phyloP scores from a whole-genome alignment of 2,797 vertebrate species.

The Siniperca undulata region DNA sequence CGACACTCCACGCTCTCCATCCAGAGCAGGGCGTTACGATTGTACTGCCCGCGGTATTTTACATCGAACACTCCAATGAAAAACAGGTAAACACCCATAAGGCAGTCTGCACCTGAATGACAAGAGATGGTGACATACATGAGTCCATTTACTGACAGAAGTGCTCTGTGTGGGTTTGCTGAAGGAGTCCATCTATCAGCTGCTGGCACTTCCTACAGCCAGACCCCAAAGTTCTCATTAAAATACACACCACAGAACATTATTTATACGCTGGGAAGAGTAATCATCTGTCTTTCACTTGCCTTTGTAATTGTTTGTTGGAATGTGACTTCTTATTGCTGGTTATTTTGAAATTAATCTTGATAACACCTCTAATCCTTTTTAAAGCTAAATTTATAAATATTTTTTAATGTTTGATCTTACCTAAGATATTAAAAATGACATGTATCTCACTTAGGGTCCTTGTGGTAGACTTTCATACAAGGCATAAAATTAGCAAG shows the following conservation, averaged over 20 bases:
- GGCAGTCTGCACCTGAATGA: constrained; percentile 86
- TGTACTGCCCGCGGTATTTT: constrained; percentile 87
- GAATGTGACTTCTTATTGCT: not conserved
- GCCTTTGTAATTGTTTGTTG: not conserved
- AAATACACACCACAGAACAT: not conserved
- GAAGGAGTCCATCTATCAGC: constrained; percentile 3
- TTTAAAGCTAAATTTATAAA: not conserved
- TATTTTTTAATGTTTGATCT: not conserved
- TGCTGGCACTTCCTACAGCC: constrained; percentile 7
- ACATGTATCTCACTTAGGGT: not conserved
- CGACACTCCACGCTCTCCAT: constrained; percentile 87
- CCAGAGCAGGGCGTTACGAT: constrained; percentile 88
- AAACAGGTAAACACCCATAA: constrained; percentile 90
- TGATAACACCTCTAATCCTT: not conserved
- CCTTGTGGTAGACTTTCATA: not conserved
- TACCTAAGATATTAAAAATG: not conserved
- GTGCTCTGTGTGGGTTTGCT: not conserved
- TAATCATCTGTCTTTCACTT: constrained; percentile 1
- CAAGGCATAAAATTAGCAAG: not conserved
- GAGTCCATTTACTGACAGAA: constrained; percentile 12
- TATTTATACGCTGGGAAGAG: not conserved
- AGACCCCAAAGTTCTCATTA: not conserved
- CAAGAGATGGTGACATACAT: constrained; percentile 1
- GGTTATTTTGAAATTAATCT: not conserved
- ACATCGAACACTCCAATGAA: constrained; percentile 87